Evolutionary conservation across 2,797 vertebrate species (phyloP).

Genomic region (Lepilemur ruficaudatus): DNA sequence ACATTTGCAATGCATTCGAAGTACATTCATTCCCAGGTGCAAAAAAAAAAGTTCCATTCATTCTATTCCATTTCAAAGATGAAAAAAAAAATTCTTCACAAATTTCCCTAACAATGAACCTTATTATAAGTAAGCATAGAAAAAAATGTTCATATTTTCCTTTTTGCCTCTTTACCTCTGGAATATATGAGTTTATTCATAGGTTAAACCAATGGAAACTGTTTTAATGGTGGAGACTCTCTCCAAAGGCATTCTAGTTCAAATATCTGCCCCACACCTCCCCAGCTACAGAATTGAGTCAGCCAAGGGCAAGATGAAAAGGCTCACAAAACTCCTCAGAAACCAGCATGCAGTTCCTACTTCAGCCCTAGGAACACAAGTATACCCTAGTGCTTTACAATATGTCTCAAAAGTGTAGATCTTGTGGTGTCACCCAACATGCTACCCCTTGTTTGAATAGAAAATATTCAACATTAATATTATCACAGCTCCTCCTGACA

Average conservation of each 20-base stretch:
- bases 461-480: not conserved
- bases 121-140: not conserved
- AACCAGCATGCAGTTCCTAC: not conserved
- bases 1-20: conserved; percentile 48
- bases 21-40: not conserved
- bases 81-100: not conserved
- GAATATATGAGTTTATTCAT: conserved; percentile 33
- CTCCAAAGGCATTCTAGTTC: conserved; percentile 21
- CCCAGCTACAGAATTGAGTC: not conserved
- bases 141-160: conserved; percentile 1
- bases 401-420: not conserved
- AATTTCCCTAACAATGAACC: not conserved
- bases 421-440: not conserved
- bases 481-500: not conserved
- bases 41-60: conserved; percentile 44
- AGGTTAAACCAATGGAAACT: not conserved
- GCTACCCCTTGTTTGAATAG: not conserved
- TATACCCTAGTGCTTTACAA: not conserved
- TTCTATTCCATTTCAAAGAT: conserved; percentile 44
- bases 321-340: not conserved
- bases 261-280: not conserved
- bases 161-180: conserved; percentile 23
- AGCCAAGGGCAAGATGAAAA: not conserved
- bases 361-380: not conserved
- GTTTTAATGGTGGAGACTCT: conserved; percentile 20